Evolutionary conservation across 2,797 vertebrate genomes (phyloP).

Genomic region (Spinus pinus): DNA sequence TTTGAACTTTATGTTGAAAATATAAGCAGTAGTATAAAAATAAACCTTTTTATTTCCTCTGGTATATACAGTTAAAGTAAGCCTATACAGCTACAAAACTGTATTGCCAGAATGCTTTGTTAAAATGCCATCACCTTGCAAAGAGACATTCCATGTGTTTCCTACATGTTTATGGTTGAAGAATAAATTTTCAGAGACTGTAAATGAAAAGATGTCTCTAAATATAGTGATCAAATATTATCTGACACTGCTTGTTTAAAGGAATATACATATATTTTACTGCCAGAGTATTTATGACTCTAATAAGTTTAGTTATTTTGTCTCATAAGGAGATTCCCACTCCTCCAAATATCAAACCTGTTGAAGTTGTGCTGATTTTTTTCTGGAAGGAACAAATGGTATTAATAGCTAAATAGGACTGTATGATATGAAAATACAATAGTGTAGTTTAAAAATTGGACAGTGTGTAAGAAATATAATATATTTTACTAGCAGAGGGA

Average conservation of each 20-base stretch:
- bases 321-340: slow-evolving; percentile 7
- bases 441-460: slow-evolving; percentile 3
- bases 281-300: slow-evolving; percentile 45
- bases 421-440: background rate
- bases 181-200: slow-evolving; percentile 61
- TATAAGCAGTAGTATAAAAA: slow-evolving; percentile 62
- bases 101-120: slow-evolving; percentile 55
- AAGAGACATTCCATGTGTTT: slow-evolving; percentile 34
- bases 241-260: slow-evolving; percentile 56
- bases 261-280: slow-evolving; percentile 58
- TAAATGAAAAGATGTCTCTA: slow-evolving; percentile 63
- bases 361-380: slow-evolving; percentile 11
- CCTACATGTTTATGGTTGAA: slow-evolving; percentile 45
- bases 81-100: slow-evolving; percentile 33
- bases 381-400: slow-evolving; percentile 8
- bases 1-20: slow-evolving; percentile 64
- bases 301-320: slow-evolving; percentile 56
- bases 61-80: slow-evolving; percentile 64
- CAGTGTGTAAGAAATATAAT: background rate
- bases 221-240: slow-evolving; percentile 58
- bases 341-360: slow-evolving; percentile 1
- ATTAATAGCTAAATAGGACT: slow-evolving; percentile 23
- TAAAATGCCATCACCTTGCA: slow-evolving; percentile 63
- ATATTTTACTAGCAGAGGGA: background rate
- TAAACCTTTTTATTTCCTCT: slow-evolving; percentile 69